Conservation (phyloP, 1,140 invertebrate genomes). For the Drosophila parabipectinata region DNA sequence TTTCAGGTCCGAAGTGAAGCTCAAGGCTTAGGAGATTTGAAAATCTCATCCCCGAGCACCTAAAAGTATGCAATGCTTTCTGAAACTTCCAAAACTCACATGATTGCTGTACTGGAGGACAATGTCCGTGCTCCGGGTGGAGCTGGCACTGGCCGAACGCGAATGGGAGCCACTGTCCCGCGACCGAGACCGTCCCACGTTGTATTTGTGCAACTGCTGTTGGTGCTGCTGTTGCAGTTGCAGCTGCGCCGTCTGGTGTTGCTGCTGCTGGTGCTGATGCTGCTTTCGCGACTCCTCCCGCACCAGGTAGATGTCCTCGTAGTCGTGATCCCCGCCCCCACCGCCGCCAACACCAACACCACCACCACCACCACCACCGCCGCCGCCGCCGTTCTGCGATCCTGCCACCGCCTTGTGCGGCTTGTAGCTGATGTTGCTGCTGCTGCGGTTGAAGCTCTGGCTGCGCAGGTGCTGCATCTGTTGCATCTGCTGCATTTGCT, state of each 20-base stretch:
- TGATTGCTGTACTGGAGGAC: slow-evolving; percentile 82
- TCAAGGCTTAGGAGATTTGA: neutral
- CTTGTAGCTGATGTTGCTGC: slow-evolving; percentile 48
- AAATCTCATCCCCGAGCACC: neutral
- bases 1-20: no score
- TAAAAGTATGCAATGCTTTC: neutral
- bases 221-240: slow-evolving; percentile 47
- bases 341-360: slow-evolving; percentile 14
- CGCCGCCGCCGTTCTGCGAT: slow-evolving; percentile 21
- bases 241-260: slow-evolving; percentile 32
- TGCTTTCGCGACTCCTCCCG: slow-evolving; percentile 85
- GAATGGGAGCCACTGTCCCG: slow-evolving; percentile 89
- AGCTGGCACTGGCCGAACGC: slow-evolving; percentile 86
- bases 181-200: slow-evolving; percentile 84
- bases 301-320: slow-evolving; percentile 90
- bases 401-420: slow-evolving; percentile 41
- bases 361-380: neutral
- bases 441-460: slow-evolving; percentile 39
- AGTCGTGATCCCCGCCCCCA: slow-evolving; percentile 86
- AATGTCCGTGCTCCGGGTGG: slow-evolving; percentile 84
- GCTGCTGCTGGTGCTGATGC: slow-evolving; percentile 56
- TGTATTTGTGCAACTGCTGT: slow-evolving; percentile 66
- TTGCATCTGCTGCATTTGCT: slow-evolving; percentile 31
- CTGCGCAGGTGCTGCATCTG: slow-evolving; percentile 30
- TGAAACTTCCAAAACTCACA: slow-evolving; percentile 42